Conservation (phyloP, 2,797 vertebrate genomes). For the Ptychadena robeensis region DNA sequence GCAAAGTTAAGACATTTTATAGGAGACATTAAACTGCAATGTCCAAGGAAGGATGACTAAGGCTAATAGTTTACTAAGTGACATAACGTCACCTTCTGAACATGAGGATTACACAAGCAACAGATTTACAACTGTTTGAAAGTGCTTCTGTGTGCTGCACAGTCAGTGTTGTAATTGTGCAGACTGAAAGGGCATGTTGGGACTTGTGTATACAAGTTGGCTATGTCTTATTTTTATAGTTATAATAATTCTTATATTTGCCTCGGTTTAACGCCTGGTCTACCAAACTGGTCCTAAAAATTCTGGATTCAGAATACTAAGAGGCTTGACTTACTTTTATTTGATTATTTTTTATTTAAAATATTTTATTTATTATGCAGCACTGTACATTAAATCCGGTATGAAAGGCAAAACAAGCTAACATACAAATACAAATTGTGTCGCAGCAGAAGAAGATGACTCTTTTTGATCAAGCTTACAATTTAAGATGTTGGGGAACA, state of each 20-base stretch:
- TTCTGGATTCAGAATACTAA: no score
- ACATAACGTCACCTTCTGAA: constrained; percentile 3
- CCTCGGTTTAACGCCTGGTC: no score
- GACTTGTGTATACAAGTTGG: neutral
- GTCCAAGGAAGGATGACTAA: constrained; percentile 12
- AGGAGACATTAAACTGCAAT: neutral
- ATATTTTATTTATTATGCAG: no score
- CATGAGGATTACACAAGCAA: neutral
- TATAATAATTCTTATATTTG: neutral
- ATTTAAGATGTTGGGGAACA: no score
- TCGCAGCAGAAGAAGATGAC: no score
- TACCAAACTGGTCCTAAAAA: no score
- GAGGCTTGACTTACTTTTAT: no score
- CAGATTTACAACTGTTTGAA: constrained; percentile 25
- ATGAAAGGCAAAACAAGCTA: no score
- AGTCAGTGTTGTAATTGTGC: neutral
- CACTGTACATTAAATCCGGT: no score
- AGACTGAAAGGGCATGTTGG: neutral
- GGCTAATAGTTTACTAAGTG: neutral
- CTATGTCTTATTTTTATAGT: neutral
- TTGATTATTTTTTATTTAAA: no score
- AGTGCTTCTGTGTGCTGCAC: neutral
- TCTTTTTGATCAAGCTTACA: no score
- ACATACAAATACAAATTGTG: no score
- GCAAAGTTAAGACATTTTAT: neutral